These are phyloP conservation scores for Procambarus virginalis DNA, from an alignment of 1,140 invertebrate genomes.

Conservation along the genomic window DNA sequence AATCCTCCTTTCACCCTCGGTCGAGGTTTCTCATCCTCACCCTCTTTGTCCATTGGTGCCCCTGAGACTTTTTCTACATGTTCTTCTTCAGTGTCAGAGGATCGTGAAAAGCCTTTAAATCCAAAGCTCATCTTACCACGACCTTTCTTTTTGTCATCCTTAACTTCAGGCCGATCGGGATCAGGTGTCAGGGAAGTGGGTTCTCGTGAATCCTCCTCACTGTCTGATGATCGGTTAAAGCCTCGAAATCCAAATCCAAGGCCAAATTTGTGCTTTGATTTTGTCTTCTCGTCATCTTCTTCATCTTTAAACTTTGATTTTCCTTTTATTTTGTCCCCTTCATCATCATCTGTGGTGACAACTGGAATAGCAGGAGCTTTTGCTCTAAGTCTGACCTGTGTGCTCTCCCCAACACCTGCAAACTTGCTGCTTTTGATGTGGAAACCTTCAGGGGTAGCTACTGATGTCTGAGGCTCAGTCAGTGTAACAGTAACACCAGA, in stretches of 20 bases:
- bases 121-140: conserved; percentile 61
- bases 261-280: conserved; percentile 58
- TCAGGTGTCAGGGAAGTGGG: conserved; percentile 55
- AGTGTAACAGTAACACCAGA: background rate
- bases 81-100: conserved; percentile 62
- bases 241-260: conserved; percentile 61
- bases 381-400: background rate
- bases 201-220: conserved; percentile 51
- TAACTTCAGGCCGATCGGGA: conserved; percentile 30
- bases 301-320: conserved; percentile 45
- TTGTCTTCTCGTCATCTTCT: conserved; percentile 60
- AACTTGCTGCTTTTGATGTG: background rate
- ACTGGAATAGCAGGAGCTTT: conserved; percentile 11
- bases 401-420: background rate
- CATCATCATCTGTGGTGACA: conserved; percentile 19
- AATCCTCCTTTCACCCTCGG: conserved; percentile 40
- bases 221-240: conserved; percentile 58
- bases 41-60: conserved; percentile 37
- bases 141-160: conserved; percentile 57
- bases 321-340: conserved; percentile 18
- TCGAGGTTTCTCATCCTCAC: conserved; percentile 47
- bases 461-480: background rate
- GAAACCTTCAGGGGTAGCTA: background rate
- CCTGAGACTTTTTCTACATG: conserved; percentile 40
- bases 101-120: conserved; percentile 54